A percentile compares a stretch with the other conserved stretches of the same genome.
Evolutionary conservation across 2,797 vertebrate species (phyloP).

Genomic region (Chiroxiphia lanceolata): DNA sequence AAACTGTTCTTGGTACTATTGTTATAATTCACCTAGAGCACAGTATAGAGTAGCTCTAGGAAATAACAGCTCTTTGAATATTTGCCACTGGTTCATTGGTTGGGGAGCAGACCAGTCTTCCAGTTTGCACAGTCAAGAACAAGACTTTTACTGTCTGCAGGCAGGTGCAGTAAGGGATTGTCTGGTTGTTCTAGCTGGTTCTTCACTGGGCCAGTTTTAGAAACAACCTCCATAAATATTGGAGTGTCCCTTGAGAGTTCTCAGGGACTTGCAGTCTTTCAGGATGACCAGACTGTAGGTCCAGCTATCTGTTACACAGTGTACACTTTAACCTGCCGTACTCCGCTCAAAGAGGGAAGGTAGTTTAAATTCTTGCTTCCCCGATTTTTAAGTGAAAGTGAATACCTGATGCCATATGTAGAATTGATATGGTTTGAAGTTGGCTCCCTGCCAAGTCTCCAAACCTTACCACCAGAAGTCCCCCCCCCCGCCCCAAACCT

Average conservation of each 20-base stretch:
- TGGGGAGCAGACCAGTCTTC: neutral
- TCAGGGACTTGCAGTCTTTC: neutral
- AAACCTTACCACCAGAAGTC: no score
- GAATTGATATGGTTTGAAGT: no score
- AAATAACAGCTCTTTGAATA: accelerated
- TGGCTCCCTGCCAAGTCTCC: no score
- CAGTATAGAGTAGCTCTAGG: accelerated
- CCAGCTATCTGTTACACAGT: neutral
- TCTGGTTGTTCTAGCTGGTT: neutral
- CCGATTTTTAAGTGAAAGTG: neutral
- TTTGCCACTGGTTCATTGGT: accelerated
- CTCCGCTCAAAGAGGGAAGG: neutral
- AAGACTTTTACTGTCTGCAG: neutral
- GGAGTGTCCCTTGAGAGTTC: neutral
- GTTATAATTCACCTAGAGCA: neutral
- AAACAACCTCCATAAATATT: neutral
- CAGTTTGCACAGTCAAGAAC: neutral
- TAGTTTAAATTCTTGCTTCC: neutral
- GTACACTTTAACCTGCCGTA: neutral
- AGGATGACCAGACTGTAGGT: neutral
- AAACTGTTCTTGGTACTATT: neutral
- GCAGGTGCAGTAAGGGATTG: neutral
- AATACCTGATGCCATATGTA: neutral
- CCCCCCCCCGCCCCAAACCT: no score
- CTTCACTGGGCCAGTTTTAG: neutral